Evolutionary conservation across 1,140 invertebrate genomes (phyloP), one percentile per base, ranked within the genome.

Genomic region (Anastatus disparis): DNA sequence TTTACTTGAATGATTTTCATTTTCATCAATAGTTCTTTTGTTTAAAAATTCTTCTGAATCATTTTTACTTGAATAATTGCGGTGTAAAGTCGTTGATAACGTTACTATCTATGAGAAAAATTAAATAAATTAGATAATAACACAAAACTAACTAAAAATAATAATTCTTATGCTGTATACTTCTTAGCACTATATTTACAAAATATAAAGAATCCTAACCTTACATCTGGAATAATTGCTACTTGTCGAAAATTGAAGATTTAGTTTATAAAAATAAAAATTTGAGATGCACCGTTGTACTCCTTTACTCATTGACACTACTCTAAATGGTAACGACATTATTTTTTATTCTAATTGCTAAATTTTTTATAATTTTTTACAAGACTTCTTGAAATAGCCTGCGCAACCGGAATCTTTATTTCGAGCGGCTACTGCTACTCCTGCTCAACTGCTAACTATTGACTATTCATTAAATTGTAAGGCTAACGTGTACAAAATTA

Each of bases 201-300:
- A 1, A 61, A 46, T 6, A 63, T 44, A 22, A n/a, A n/a, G 38
- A 20, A 13, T 20, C 13, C 46, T 70, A 62, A 70, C 67, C 58
- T 70, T 31, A 46, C n/a, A 46, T 17, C 17, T 61, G n/a, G n/a
- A n/a, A 44, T 24, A 31, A 12, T 35, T 63, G 24, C n/a, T 17
- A 15, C 3, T 27, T 1, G 0, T 8, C 0, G 12, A 17, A 13
- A 17, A 24, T 0, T 38, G 48, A 0, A 42, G 8, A 46, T 35
- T 35, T 10, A 10, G 10, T 35, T 35, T 35, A 10, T 35, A 35
- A 35, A 35, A 35, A 35, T 35, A 6, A 6, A 35, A 35, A 35
- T 35, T 35, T 35, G 10, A 35, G 10, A 29, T 2, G 26, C 9
- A 31, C 17, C 13, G 17, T 17, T 10, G 22, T 9, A 31, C 15